Base-by-base conservation (phyloP, 2,888 invertebrate genomes). In the Himalopsyche kuldschensis region DNA sequence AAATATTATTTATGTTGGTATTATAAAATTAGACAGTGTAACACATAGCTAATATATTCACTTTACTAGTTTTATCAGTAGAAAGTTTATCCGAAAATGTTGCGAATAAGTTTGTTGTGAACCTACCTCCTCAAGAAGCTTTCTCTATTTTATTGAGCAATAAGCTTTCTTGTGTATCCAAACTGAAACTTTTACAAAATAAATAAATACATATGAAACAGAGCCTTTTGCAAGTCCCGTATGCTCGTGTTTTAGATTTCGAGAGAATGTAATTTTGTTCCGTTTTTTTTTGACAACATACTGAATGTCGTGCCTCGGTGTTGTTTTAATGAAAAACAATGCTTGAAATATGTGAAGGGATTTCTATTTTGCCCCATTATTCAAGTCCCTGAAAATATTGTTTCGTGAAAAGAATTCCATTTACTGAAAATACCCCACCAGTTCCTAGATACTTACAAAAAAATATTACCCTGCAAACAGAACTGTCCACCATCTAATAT, bases 171-270 rank as follows among this genome's bases (percentile, higher is more conserved):
- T 86, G 80, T 85, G 81, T 82, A 82, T 76, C 80, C 11, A 75
- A 69, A 30, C 79, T 78, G 41, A 75, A 79, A 83, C 82, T 84
- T 75, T 85, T 82, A 84, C 84, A 86, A 82, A 80, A 82, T 75
- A 78, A 82, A 77, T n/a, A n/a, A 82, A 76, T 79, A 69, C 30
- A 69, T 27, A 30, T 30, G n/a, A 30, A 63, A 41, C 77, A 17
- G 31, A 35, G 31, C 46, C 35, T 24, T 41, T 77, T 15, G n/a
- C 15, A 17, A 35, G n/a, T 0, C 17, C 35, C 15, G 77, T 20
- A 30, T 69, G 27, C 30, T 69, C 27, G 69, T 69, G 8, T 6
- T 69, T 8, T 11, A 11, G 69, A 27, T 69, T 69, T 69, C 27
- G 30, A 15, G 27, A 4, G 11, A 69, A 30, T 11, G 20, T 24